phyloP scores from a whole-genome alignment of 1,140 invertebrate species.

The Drosophila lacteicornis region DNA sequence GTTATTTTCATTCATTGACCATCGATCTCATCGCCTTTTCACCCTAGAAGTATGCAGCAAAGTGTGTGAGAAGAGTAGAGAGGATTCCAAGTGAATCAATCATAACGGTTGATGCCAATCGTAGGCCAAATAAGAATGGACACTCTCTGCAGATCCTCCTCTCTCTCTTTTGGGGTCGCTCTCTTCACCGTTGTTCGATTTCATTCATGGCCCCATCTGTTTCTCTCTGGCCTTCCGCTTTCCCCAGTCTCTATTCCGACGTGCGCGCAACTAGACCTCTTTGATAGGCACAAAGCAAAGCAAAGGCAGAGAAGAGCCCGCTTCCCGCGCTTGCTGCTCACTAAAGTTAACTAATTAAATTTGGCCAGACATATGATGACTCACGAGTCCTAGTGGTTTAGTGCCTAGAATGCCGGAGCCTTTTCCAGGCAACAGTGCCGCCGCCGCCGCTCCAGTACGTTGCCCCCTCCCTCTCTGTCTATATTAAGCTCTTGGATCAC shows the following conservation, averaged over 20 bases:
- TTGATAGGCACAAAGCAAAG: constrained; percentile 16
- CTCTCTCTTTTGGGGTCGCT: constrained; percentile 9
- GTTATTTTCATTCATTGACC: background rate
- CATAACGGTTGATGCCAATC: constrained; percentile 19
- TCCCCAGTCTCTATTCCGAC: constrained; percentile 70
- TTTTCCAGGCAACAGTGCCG: constrained; percentile 21
- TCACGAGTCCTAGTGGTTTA: constrained; percentile 21
- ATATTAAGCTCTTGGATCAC: constrained; percentile 54
- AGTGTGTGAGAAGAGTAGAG: background rate
- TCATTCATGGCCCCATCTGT: constrained; percentile 59
- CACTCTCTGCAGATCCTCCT: background rate
- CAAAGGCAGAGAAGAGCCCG: constrained; percentile 39
- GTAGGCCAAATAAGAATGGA: background rate
- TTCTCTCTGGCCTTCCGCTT: constrained; percentile 42
- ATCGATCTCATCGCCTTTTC: background rate
- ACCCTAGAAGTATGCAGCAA: constrained; percentile 33
- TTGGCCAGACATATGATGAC: constrained; percentile 28
- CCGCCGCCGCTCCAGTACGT: constrained; percentile 44
- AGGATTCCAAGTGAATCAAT: background rate
- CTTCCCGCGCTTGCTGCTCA: constrained; percentile 59
- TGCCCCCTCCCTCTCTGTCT: constrained; percentile 24
- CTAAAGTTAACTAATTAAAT: constrained; percentile 24
- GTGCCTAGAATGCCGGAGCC: constrained; percentile 32
- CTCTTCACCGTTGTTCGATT: constrained; percentile 31
- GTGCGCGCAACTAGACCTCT: constrained; percentile 73